A percentile compares a stretch with the other conserved stretches of the same genome.
phyloP scores from a whole-genome alignment of 2,888 invertebrate genomes.

The Scaeva pyrastri region DNA sequence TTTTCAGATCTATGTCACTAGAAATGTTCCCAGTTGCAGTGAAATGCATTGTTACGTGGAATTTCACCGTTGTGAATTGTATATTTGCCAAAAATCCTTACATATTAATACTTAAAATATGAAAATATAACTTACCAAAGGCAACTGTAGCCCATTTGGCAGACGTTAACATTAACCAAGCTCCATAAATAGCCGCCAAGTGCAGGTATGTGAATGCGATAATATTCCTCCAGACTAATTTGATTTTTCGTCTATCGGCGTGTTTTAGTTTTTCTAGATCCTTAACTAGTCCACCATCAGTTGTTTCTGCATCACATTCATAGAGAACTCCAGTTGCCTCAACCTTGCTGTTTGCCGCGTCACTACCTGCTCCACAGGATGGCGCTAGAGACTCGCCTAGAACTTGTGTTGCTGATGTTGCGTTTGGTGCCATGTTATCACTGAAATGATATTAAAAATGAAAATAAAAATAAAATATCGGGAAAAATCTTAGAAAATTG shows the following conservation, averaged over 20 bases:
- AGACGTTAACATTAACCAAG: constrained; percentile 89
- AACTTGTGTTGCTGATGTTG: constrained; percentile 83
- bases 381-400: constrained; percentile 80
- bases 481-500: background rate
- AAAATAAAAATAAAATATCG: background rate
- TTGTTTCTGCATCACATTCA: constrained; percentile 88
- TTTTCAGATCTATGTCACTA: too few relatives aligned
- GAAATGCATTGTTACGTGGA: too few relatives aligned
- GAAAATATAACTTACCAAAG: constrained; percentile 87
- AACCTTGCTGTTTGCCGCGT: constrained; percentile 79
- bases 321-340: constrained; percentile 86
- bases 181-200: constrained; percentile 89
- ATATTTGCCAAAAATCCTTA: too few relatives aligned
- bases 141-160: constrained; percentile 89
- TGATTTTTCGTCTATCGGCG: constrained; percentile 86
- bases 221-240: constrained; percentile 93
- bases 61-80: too few relatives aligned
- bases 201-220: constrained; percentile 91
- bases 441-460: constrained; percentile 52
- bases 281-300: constrained; percentile 86
- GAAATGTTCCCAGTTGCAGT: too few relatives aligned
- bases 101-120: background rate
- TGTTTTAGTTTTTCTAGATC: constrained; percentile 85
- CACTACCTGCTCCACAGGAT: constrained; percentile 78
- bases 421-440: constrained; percentile 80